These are phyloP conservation scores for Capra hircus DNA, from an alignment of 2,113 vertebrate species.

Conservation along the genomic window DNA sequence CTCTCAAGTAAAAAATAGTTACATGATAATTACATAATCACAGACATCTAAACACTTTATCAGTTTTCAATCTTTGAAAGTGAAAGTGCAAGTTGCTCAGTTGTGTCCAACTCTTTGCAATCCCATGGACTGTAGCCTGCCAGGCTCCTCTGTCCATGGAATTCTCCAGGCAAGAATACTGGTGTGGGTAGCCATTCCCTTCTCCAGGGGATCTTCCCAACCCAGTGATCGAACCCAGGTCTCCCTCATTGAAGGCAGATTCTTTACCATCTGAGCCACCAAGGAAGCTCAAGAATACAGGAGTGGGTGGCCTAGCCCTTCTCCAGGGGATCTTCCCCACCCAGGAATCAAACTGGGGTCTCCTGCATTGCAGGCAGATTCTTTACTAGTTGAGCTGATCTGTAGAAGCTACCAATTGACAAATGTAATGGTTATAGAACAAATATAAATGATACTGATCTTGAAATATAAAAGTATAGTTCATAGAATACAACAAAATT, in stretches of 20 bases:
- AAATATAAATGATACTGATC: background rate
- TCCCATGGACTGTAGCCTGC: background rate
- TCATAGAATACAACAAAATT: background rate
- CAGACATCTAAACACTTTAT: background rate
- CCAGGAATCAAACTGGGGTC: background rate
- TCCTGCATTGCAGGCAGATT: background rate
- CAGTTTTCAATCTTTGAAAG: background rate
- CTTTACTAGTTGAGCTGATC: background rate
- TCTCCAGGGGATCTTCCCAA: background rate
- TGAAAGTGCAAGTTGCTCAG: background rate
- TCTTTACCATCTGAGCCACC: background rate
- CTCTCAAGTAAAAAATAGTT: background rate
- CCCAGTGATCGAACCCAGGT: background rate
- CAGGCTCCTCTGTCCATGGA: background rate
- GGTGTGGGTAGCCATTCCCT: background rate
- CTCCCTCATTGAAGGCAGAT: background rate
- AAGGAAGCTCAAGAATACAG: background rate
- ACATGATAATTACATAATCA: background rate
- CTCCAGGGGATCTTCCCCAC: background rate
- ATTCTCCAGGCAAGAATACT: background rate
- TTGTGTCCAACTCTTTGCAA: background rate
- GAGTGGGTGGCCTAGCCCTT: background rate
- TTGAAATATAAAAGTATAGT: background rate
- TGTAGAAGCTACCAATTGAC: background rate
- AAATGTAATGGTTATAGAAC: background rate